Evolutionary conservation across 2,888 invertebrate genomes (phyloP), one percentile per base, ranked within the genome.

Genomic region (Embidobia sp.): DNA sequence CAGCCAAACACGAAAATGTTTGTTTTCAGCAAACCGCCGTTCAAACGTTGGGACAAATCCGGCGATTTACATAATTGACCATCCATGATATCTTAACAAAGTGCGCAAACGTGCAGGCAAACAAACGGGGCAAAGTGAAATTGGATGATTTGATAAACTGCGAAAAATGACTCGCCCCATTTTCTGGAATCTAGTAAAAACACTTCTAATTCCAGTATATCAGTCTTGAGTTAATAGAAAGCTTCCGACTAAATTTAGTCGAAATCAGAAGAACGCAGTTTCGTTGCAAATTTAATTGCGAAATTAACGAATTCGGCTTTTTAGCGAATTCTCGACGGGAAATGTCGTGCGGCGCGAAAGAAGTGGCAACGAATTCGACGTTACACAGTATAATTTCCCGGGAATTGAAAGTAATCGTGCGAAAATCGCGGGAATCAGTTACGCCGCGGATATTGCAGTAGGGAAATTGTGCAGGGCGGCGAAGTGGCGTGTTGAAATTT

Each of bases 381-480:
- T 75, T 55, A 67, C 26, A 48, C 55, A 64, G 67, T 48, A 69
- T 63, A 77, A 73, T 77, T 77, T 73, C 46, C 42, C 31, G 51
- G 19, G 49, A 70, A 74, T 72, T 66, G 73, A 73, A 73, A 73
- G 55, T 67, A 77, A 77, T 77, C 66, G 72, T 40, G 44, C 53
- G 64, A 59, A 74, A 74, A 64, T 78, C 51, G 42, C n/a, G n/a
- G 15, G 55, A 69, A 74, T 78, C 74, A 74, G 78, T 64, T 74
- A 78, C 70, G 55, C 6, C 27, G 46, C 11, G 35, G 73, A 70
- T 72, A 69, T 77, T 67, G 67, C 64, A 77, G n/a, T 13, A 31
- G 35, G 48, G 27, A 64, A 59, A 76, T 61, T 46, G 59, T 31
- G 59, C 46, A 44, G 31, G 42, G 29, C 64, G 27, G 61, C 29